Evolutionary conservation across 2,888 invertebrate species (phyloP), one percentile per base, ranked within the genome.

Genomic region (Ctenicera cuprea): DNA sequence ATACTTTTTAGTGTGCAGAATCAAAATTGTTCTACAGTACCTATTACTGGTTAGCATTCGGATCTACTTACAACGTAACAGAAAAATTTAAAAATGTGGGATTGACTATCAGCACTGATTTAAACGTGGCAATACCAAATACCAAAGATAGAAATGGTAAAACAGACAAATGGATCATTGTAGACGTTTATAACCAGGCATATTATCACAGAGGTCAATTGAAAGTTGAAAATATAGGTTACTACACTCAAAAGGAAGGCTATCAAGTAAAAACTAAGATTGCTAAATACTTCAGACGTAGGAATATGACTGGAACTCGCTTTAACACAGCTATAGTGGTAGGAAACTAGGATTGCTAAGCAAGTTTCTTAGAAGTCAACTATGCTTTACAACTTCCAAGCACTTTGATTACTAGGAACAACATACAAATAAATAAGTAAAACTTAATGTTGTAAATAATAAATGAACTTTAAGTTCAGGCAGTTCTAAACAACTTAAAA

Each of bases 241-340:
- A 89, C 87, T 84, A 83, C 43, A 75, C 87, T 80, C 73, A 75
- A 41, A 70, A 71, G n/a, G 38, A 57, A 80, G 64, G 83, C 16
- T 84, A 82, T 71, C 45, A 62, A 12, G 77, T 78, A 65, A 79
- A 5, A 73, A 78, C 68, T 3, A 38, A 37, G 3, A 41, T 41
- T 3, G 20, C 26, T 14, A 73, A 65, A 37, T 54, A 74, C 85
- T 83, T 81, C 86, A 80, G 71, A 78, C 85, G 91, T 72, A 87
- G 86, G 76, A 86, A 92, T 83, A 87, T 92, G 87, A 87, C 87
- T 57, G 90, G 90, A 9, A 88, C 91, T 5, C 84, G 84, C 52
- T 86, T 92, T 54, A 90, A 88, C 80, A 88, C 89, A 65, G 88
- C 89, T 72, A 86, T 91, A 54, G 91, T 92, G 87, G 89, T 89